Evolutionary conservation across 2,113 vertebrate genomes (phyloP).

Genomic region (Platichthys flesus): DNA sequence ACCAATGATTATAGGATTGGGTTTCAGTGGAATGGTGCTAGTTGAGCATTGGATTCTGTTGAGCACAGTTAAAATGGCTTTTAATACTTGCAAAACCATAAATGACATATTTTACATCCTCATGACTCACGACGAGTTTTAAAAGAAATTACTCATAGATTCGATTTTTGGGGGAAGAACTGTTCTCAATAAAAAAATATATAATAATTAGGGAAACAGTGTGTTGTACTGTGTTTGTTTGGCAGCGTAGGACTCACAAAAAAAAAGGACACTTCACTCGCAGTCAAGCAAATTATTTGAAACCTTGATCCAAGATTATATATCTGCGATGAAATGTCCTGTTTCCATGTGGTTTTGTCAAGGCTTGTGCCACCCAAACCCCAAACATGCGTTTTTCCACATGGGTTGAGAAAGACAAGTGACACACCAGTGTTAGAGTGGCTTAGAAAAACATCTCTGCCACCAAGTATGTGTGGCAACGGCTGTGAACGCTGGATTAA

Average conservation of each 20-base stretch:
- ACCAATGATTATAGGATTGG: background rate
- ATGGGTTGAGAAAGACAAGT: constrained; percentile 66
- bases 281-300: constrained; percentile 59
- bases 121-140: constrained; percentile 45
- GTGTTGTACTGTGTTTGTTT: constrained; percentile 42
- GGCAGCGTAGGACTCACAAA: constrained; percentile 36
- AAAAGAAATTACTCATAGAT: constrained; percentile 46
- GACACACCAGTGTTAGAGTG: constrained; percentile 58
- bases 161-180: constrained; percentile 51
- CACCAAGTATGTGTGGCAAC: constrained; percentile 55
- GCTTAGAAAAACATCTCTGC: constrained; percentile 50
- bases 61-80: background rate
- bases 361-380: constrained; percentile 74
- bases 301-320: constrained; percentile 61
- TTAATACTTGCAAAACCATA: constrained; percentile 39
- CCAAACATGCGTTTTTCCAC: constrained; percentile 72
- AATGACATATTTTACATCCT: constrained; percentile 35
- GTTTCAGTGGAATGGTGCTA: background rate
- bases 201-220: constrained; percentile 42
- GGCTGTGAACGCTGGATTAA: constrained; percentile 58
- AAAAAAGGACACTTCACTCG: constrained; percentile 44
- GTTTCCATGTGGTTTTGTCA: constrained; percentile 73
- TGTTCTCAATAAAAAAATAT: constrained; percentile 38
- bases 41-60: constrained; percentile 2
- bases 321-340: constrained; percentile 68